Evolutionary conservation across 2,113 vertebrate species (phyloP).

Genomic region (Chascanopsetta lugubris): DNA sequence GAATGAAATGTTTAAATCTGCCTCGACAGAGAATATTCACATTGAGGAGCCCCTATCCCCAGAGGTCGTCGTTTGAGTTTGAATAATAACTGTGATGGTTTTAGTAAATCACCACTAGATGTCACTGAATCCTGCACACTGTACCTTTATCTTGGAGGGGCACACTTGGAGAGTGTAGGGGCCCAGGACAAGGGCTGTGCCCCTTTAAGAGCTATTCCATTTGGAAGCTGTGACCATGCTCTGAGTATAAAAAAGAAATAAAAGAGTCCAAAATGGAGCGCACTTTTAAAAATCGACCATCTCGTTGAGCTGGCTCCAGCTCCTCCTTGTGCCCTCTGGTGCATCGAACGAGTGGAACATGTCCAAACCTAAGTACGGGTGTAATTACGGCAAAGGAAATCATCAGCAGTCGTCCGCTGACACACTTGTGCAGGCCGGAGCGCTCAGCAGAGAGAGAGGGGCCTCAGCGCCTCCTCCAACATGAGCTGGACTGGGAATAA

Average conservation of each 20-base stretch:
- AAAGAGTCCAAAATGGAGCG: not conserved
- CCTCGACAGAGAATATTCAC: too few species aligned
- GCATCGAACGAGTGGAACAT: slow-evolving; percentile 15
- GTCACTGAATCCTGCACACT: too few species aligned
- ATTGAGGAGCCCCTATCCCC: too few species aligned
- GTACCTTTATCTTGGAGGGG: too few species aligned
- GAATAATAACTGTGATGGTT: too few species aligned
- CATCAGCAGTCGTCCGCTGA: slow-evolving; percentile 22
- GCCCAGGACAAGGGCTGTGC: not conserved
- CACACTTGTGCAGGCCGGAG: slow-evolving; percentile 17
- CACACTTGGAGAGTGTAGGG: not conserved
- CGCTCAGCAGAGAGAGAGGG: slow-evolving; percentile 6
- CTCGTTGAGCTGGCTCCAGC: not conserved
- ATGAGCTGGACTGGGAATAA: slow-evolving; percentile 17
- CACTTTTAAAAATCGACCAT: not conserved
- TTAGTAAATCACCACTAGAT: too few species aligned
- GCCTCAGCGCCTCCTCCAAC: not conserved
- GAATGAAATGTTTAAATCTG: too few species aligned
- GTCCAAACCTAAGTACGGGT: slow-evolving; percentile 18
- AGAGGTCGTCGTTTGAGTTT: too few species aligned
- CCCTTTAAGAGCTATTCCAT: too few species aligned
- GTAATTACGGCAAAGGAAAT: slow-evolving; percentile 38
- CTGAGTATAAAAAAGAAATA: not conserved
- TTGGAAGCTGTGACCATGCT: too few species aligned
- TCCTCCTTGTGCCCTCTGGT: slow-evolving; percentile 27